Conservation (phyloP, 2,113 vertebrate species). For the Octodon degus region DNA sequence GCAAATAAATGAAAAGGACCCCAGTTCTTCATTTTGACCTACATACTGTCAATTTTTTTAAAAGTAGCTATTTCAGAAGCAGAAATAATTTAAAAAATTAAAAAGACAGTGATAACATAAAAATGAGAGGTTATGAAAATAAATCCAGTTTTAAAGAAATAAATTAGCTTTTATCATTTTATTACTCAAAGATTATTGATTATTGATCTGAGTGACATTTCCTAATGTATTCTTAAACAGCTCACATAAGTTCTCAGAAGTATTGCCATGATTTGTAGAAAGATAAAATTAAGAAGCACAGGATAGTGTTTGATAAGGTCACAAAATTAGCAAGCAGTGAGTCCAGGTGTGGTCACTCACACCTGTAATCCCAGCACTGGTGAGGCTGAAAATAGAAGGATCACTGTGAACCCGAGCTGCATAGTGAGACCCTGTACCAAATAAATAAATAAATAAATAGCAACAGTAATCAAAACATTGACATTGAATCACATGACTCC, state of each 20-base stretch:
- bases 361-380: no score
- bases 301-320: neutral
- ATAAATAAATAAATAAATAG: neutral
- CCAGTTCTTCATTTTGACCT: neutral
- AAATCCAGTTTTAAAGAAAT: neutral
- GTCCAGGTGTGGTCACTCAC: no score
- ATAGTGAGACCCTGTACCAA: no score
- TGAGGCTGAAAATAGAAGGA: no score
- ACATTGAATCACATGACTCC: neutral
- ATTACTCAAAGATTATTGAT: neutral
- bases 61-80: neutral
- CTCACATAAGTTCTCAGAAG: neutral
- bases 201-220: neutral
- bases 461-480: neutral
- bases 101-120: neutral
- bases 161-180: neutral
- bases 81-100: neutral
- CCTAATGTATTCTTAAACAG: neutral
- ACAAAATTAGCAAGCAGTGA: neutral
- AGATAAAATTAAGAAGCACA: neutral
- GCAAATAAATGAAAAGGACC: neutral
- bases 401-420: no score
- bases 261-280: neutral
- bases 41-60: neutral
- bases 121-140: neutral